These are phyloP conservation scores for Acinonyx jubatus DNA, from an alignment of 2,113 vertebrate species.

Conservation along the genomic window DNA sequence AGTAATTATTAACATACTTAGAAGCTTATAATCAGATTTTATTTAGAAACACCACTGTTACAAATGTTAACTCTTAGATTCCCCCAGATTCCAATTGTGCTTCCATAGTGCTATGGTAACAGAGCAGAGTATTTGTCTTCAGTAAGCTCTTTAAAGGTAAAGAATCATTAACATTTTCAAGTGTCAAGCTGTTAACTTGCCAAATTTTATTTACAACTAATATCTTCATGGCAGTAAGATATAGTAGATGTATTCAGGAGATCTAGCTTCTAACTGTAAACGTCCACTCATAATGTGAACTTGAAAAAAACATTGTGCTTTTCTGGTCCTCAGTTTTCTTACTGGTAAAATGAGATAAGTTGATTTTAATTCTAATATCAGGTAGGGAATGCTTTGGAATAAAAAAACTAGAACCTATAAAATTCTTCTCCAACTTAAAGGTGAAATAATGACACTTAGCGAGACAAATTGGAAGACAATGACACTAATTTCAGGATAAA, in stretches of 20 bases:
- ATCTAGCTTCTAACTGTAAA: background rate
- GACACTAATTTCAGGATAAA: background rate
- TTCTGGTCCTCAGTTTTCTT: background rate
- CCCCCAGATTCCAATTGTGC: background rate
- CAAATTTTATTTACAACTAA: background rate
- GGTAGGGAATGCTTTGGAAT: background rate
- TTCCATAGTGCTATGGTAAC: background rate
- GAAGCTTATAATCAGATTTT: background rate
- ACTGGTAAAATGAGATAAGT: background rate
- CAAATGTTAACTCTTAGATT: background rate
- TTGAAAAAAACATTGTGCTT: background rate
- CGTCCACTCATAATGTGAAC: background rate
- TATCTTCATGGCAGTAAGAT: background rate
- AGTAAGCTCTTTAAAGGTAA: conserved; percentile 36
- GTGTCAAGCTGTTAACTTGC: background rate
- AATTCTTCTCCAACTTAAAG: background rate
- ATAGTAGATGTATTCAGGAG: background rate
- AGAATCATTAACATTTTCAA: conserved; percentile 16
- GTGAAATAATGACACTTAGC: background rate
- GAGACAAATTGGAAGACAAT: background rate
- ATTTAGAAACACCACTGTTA: background rate
- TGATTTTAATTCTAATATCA: background rate
- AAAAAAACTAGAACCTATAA: background rate
- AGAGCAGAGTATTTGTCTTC: background rate
- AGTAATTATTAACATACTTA: background rate